phyloP scores from a whole-genome alignment of 2,888 invertebrate genomes.

The Pheosia gnoma region DNA sequence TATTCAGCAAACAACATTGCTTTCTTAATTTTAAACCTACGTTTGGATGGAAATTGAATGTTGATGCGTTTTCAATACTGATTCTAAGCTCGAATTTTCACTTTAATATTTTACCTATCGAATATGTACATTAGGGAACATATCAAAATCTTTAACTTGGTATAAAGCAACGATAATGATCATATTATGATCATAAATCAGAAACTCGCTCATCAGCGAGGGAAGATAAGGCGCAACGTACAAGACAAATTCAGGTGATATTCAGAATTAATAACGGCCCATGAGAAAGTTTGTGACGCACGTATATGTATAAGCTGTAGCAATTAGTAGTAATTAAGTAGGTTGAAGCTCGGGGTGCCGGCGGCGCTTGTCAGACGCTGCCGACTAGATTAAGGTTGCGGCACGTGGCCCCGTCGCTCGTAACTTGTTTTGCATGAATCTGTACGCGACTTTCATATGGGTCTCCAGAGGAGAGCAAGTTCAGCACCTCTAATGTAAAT shows the following conservation, averaged over 20 bases:
- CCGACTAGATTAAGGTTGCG: conserved; percentile 75
- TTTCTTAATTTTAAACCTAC: conserved; percentile 43
- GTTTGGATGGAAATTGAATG: conserved; percentile 23
- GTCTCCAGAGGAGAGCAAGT: conserved; percentile 70
- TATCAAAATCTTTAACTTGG: neutral
- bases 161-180: conserved; percentile 11
- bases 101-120: neutral
- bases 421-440: conserved; percentile 81
- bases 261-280: conserved; percentile 63
- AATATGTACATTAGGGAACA: conserved; percentile 2
- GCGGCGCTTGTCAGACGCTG: conserved; percentile 61
- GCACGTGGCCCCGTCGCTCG: conserved; percentile 68
- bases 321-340: conserved; percentile 81
- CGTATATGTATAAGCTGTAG: conserved; percentile 71
- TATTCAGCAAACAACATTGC: conserved; percentile 44
- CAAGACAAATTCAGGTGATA: conserved; percentile 58
- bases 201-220: conserved; percentile 30
- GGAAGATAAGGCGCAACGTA: conserved; percentile 38
- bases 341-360: conserved; percentile 62
- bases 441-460: conserved; percentile 75
- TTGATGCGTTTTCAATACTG: conserved; percentile 11
- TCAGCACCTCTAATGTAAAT: conserved; percentile 82
- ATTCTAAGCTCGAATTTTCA: conserved; percentile 7
- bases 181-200: conserved; percentile 23
- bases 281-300: conserved; percentile 72